Evolutionary conservation across 2,113 vertebrate genomes (phyloP).

Genomic region (Pyxicephalus adspersus): DNA sequence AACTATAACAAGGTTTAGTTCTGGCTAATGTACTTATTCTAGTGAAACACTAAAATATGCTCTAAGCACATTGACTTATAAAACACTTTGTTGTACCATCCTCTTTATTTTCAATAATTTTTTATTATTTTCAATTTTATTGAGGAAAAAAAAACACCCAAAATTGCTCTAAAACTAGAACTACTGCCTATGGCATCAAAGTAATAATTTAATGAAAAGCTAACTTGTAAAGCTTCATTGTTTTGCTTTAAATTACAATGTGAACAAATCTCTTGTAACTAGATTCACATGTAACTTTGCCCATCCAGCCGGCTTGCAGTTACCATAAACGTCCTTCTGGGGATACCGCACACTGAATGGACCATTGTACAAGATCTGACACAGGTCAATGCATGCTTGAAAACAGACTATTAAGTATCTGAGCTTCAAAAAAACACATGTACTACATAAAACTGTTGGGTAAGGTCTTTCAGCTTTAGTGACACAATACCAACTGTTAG

Average conservation of each 20-base stretch:
- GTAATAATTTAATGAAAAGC: slow-evolving; percentile 53
- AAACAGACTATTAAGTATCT: slow-evolving; percentile 52
- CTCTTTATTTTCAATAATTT: no score
- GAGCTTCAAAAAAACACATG: neutral
- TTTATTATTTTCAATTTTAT: no score
- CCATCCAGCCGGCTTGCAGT: slow-evolving; percentile 57
- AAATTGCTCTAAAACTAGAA: neutral
- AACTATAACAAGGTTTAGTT: no score
- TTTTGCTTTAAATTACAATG: slow-evolving; percentile 59
- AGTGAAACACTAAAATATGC: no score
- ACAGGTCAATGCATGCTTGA: slow-evolving; percentile 59
- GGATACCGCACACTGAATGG: slow-evolving; percentile 58
- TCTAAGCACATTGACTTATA: no score
- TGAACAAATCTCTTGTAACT: slow-evolving; percentile 48
- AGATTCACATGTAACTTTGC: slow-evolving; percentile 61
- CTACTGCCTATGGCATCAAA: slow-evolving; percentile 50
- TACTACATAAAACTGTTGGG: neutral
- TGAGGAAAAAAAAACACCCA: no score
- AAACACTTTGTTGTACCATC: no score
- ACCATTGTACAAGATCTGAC: slow-evolving; percentile 61
- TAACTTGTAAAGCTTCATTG: slow-evolving; percentile 60
- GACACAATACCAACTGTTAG: neutral
- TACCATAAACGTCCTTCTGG: slow-evolving; percentile 61
- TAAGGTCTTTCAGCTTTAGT: neutral
- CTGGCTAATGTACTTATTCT: no score